Conservation (phyloP, 1,140 invertebrate species). For the Trachymyrmex septentrionalis region DNA sequence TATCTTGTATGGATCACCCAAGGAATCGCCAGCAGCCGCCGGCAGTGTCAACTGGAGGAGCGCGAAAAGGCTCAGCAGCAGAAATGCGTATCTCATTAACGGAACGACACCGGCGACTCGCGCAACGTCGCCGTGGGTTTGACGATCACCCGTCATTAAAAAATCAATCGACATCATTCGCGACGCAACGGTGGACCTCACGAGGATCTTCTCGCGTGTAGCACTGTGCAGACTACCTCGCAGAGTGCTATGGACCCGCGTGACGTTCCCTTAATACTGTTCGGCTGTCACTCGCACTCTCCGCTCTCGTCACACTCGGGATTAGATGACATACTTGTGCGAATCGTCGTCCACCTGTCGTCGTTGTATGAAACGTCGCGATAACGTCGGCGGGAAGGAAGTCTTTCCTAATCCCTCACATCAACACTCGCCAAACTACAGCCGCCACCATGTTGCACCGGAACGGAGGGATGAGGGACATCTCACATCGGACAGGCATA, state of each 20-base stretch:
- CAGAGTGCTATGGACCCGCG: background rate
- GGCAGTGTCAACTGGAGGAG: constrained; percentile 63
- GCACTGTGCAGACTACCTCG: background rate
- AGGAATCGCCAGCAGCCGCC: constrained; percentile 81
- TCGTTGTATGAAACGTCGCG: constrained; percentile 39
- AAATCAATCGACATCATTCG: constrained; percentile 79
- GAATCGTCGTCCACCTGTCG: constrained; percentile 50
- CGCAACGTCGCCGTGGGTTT: constrained; percentile 65
- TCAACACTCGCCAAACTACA: constrained; percentile 49
- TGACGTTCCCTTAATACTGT: constrained; percentile 6
- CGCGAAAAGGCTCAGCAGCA: constrained; percentile 19
- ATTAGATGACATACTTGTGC: constrained; percentile 65
- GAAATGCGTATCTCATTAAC: constrained; percentile 77
- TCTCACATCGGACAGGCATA: too few relatives aligned
- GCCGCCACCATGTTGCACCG: constrained; percentile 61
- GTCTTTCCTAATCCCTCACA: constrained; percentile 52
- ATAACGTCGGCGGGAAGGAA: constrained; percentile 20
- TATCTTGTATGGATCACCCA: constrained; percentile 94
- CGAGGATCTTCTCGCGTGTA: background rate
- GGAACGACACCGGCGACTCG: constrained; percentile 67
- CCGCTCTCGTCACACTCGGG: constrained; percentile 7
- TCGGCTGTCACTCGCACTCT: constrained; percentile 24
- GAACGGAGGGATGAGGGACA: background rate
- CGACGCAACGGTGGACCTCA: background rate
- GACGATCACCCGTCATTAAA: constrained; percentile 76